A percentile compares a stretch with the other conserved stretches of the same genome.
Evolutionary conservation across 2,797 vertebrate species (phyloP).

Genomic region (Acipenser ruthenus): DNA sequence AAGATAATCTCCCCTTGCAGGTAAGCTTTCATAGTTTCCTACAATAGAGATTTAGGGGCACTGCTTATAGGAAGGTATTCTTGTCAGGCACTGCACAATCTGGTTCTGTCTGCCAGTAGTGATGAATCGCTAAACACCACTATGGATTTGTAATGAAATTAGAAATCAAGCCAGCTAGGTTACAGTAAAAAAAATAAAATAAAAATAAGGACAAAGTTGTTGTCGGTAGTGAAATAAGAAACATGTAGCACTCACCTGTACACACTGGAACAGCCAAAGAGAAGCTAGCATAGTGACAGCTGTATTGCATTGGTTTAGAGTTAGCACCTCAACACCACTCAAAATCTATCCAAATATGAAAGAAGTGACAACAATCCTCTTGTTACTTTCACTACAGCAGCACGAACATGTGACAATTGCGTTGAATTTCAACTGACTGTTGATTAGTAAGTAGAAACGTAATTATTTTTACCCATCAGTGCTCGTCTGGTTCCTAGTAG

Average conservation of each 20-base stretch:
- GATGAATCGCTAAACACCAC: background rate
- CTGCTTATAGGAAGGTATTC: background rate
- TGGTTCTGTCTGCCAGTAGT: background rate
- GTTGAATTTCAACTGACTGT: too few relatives aligned
- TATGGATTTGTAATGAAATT: background rate
- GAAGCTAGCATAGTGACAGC: background rate
- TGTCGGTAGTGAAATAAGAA: too few relatives aligned
- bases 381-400: too few relatives aligned
- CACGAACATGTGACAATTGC: too few relatives aligned
- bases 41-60: slow-evolving; percentile 2
- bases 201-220: background rate
- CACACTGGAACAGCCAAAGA: background rate
- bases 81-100: background rate
- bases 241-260: too few relatives aligned
- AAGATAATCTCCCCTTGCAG: slow-evolving; percentile 12
- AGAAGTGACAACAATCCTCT: too few relatives aligned
- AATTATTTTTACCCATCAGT: too few relatives aligned
- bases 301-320: too few relatives aligned
- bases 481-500: too few relatives aligned
- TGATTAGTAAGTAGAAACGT: too few relatives aligned
- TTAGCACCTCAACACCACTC: too few relatives aligned
- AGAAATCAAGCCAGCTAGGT: background rate
- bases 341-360: too few relatives aligned
- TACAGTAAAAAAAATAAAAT: background rate
- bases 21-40: slow-evolving; percentile 13